A percentile compares a stretch with the other conserved stretches of the same genome.
phyloP scores from a whole-genome alignment of 2,888 invertebrate species.

The Orthosia cruda region DNA sequence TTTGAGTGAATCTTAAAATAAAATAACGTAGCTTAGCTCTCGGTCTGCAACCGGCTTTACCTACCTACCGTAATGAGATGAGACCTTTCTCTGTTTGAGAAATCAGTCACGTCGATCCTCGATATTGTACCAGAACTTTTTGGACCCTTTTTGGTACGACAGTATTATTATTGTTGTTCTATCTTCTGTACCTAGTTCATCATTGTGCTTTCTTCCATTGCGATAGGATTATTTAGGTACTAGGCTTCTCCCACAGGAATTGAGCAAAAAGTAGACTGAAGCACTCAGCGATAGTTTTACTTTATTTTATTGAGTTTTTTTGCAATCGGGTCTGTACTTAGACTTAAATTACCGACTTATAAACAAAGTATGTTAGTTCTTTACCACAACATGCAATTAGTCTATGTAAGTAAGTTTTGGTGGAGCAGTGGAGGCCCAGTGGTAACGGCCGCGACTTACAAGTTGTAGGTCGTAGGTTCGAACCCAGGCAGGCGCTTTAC shows the following conservation, averaged over 20 bases:
- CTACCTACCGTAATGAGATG: constrained; percentile 50
- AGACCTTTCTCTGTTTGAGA: constrained; percentile 53
- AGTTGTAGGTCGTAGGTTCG: too few relatives aligned
- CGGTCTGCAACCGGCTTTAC: too few relatives aligned
- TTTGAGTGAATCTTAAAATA: neutral
- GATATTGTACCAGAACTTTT: constrained; percentile 51
- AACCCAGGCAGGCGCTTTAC: too few relatives aligned
- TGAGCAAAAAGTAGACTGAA: neutral
- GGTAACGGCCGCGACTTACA: too few relatives aligned
- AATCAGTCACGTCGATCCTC: constrained; percentile 63
- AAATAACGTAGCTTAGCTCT: neutral
- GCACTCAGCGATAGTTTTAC: neutral
- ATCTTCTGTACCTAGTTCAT: constrained; percentile 32
- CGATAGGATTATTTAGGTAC: neutral
- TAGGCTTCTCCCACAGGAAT: neutral
- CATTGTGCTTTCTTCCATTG: constrained; percentile 7
- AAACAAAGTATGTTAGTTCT: too few relatives aligned
- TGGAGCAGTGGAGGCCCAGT: too few relatives aligned
- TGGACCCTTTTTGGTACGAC: constrained; percentile 50
- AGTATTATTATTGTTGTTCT: constrained; percentile 48
- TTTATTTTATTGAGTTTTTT: too few relatives aligned
- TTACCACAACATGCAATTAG: too few relatives aligned
- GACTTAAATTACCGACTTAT: too few relatives aligned
- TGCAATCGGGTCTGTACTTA: too few relatives aligned
- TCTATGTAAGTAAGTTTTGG: too few relatives aligned